These are phyloP conservation scores for Ceriagrion tenellum DNA, from an alignment of 2,888 invertebrate genomes.

Conservation along the genomic window DNA sequence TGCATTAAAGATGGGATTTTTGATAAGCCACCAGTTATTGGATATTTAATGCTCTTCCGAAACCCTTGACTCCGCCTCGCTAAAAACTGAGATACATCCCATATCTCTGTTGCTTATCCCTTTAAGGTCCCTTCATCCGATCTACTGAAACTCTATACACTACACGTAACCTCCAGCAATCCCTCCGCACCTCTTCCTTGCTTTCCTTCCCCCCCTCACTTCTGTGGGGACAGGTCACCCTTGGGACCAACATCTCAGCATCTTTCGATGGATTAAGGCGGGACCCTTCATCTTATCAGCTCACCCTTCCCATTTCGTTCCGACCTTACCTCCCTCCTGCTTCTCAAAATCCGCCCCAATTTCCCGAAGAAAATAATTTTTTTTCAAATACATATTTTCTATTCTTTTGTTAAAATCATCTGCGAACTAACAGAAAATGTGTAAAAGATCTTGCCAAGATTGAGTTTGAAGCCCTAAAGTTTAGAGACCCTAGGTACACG, in stretches of 20 bases:
- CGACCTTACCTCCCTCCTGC: neutral
- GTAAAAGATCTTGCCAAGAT: too few relatives aligned
- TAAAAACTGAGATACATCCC: neutral
- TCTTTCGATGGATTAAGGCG: neutral
- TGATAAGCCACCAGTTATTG: neutral
- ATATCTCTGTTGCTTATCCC: neutral
- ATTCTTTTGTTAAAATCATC: too few relatives aligned
- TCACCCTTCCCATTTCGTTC: neutral
- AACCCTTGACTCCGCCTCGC: neutral
- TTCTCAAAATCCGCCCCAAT: neutral
- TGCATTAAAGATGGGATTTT: neutral
- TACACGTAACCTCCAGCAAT: neutral
- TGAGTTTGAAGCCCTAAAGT: too few relatives aligned
- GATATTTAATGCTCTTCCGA: slow-evolving; percentile 11
- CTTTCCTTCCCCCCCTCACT: neutral
- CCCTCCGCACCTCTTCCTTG: neutral
- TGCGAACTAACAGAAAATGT: too few relatives aligned
- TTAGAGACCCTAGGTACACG: too few relatives aligned
- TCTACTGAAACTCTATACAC: neutral
- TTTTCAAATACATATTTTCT: too few relatives aligned
- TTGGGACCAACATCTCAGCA: neutral
- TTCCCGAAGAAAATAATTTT: neutral
- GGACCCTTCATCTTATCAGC: neutral
- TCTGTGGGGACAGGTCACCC: neutral
- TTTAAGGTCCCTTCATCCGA: neutral